A percentile compares a stretch with the other conserved stretches of the same genome.
phyloP scores from a whole-genome alignment of 2,888 invertebrate species.

The Acanthacorydalis orientalis region DNA sequence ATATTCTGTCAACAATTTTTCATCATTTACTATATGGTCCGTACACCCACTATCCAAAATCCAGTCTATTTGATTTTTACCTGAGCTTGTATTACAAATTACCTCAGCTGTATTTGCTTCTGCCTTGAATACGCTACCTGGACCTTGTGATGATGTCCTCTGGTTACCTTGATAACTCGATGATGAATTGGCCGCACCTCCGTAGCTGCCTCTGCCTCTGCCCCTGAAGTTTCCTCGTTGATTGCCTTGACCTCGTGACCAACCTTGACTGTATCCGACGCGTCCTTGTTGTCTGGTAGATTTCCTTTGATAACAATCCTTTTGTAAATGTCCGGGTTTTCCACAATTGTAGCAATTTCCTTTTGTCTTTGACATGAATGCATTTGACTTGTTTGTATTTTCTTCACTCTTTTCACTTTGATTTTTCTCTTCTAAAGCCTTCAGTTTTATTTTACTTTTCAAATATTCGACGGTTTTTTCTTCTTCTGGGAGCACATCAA shows the following conservation, averaged over 20 bases:
- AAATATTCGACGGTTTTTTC: conserved; percentile 14
- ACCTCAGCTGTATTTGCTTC: no score
- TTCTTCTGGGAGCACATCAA: conserved; percentile 12
- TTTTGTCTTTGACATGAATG: conserved; percentile 3
- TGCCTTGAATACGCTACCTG: no score
- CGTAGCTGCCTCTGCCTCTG: conserved; percentile 3
- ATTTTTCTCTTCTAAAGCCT: conserved; percentile 9
- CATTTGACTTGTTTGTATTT: conserved; percentile 8
- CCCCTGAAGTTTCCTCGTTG: conserved; percentile 6
- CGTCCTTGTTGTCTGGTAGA: conserved; percentile 1
- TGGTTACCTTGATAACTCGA: no score
- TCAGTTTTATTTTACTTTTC: conserved; percentile 13
- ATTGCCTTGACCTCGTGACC: conserved; percentile 3
- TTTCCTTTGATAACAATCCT: conserved; percentile 8
- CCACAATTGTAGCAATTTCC: conserved; percentile 9
- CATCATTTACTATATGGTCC: conserved; percentile 9
- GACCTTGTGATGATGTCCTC: no score
- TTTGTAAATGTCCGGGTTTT: conserved; percentile 10
- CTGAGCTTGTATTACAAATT: no score
- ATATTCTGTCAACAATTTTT: conserved; percentile 7
- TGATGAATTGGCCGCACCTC: not conserved
- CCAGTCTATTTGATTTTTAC: conserved; percentile 4
- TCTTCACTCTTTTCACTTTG: conserved; percentile 6
- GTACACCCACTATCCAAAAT: conserved; percentile 8
- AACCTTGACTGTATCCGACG: not conserved